Conservation (phyloP, 2,113 vertebrate species). For the Ophthalmolycus amberensis region DNA sequence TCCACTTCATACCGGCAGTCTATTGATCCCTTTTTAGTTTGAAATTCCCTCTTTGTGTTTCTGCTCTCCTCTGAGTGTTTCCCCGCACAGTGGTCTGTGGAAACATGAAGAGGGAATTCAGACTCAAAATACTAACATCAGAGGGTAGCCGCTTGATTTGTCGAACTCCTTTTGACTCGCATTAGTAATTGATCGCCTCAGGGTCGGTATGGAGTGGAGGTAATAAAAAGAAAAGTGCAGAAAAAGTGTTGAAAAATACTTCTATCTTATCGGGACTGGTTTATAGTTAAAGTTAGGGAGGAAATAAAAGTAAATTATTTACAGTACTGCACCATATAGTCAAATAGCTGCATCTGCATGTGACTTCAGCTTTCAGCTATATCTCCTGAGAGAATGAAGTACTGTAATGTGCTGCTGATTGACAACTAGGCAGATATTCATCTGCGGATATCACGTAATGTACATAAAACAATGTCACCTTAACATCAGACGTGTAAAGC, state of each 20-base stretch:
- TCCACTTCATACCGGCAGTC: background rate
- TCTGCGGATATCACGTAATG: background rate
- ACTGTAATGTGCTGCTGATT: background rate
- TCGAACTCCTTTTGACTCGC: background rate
- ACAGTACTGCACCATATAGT: background rate
- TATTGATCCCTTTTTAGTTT: background rate
- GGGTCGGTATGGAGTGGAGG: no score
- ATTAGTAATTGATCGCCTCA: background rate
- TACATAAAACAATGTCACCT: background rate
- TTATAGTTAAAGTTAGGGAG: background rate
- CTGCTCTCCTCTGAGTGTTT: background rate
- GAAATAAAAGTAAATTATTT: background rate
- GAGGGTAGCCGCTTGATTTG: background rate
- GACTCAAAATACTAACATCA: background rate
- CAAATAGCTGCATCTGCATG: background rate
- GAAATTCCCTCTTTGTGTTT: background rate
- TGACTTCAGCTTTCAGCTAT: background rate
- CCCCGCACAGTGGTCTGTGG: no score
- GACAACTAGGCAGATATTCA: no score
- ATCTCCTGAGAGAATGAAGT: background rate
- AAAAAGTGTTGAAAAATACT: no score
- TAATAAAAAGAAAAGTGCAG: background rate
- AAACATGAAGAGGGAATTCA: background rate
- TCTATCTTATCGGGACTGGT: no score
- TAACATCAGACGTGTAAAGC: background rate